These are phyloP conservation scores for Pristionchus fissidentatus DNA, from an alignment of 2,888 invertebrate genomes.

Conservation along the genomic window DNA sequence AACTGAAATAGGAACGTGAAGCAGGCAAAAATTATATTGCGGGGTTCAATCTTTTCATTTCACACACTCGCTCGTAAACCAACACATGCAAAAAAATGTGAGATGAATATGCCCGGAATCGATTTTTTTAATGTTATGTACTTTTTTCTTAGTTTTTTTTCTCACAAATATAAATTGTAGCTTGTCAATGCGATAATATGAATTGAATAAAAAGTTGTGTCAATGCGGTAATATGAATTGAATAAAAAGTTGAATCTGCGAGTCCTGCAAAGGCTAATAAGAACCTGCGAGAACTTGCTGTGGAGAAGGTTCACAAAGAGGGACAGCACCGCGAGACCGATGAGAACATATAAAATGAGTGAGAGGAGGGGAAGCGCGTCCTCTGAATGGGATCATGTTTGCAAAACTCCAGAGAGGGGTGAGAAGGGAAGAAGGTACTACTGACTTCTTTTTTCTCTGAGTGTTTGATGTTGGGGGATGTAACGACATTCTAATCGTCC, in stretches of 20 bases:
- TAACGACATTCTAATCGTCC: not conserved
- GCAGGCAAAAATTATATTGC: too few species aligned
- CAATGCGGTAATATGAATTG: too few species aligned
- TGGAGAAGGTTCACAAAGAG: conserved; percentile 64
- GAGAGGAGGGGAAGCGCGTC: conserved; percentile 30
- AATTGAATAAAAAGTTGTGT: too few species aligned
- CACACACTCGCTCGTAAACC: too few species aligned
- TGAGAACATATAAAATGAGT: conserved; percentile 54
- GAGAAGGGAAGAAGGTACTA: not conserved
- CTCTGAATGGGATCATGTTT: conserved; percentile 33
- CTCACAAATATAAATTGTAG: too few species aligned
- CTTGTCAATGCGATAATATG: too few species aligned
- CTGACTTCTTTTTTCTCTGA: not conserved
- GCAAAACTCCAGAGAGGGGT: not conserved
- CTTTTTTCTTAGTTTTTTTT: too few species aligned
- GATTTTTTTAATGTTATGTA: too few species aligned
- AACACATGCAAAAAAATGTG: too few species aligned
- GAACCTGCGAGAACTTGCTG: conserved; percentile 56
- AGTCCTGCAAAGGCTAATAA: not conserved
- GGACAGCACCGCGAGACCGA: conserved; percentile 60
- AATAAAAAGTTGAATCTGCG: too few species aligned
- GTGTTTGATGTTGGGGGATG: not conserved
- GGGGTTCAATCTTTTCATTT: too few species aligned
- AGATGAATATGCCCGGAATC: too few species aligned
- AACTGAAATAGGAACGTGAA: not conserved